A percentile compares a stretch with the other conserved stretches of the same genome.
Conservation (phyloP, 2,888 invertebrate species). For the Hydropsyche betteni region DNA sequence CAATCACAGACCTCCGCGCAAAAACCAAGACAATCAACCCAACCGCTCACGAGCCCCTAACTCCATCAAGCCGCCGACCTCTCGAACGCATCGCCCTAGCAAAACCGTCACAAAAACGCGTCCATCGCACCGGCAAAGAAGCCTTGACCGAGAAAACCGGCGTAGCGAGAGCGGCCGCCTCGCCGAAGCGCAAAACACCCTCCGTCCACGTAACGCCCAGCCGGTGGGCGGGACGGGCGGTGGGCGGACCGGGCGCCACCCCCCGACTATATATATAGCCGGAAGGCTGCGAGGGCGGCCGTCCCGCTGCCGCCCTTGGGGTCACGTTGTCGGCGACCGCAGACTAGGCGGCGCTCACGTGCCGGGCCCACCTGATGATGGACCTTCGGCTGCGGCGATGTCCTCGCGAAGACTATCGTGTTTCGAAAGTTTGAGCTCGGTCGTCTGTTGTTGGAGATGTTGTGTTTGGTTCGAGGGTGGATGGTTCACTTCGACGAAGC, state of each 20-base stretch:
- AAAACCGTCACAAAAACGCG: no score
- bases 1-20: no score
- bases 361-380: neutral
- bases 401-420: neutral
- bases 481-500: no score
- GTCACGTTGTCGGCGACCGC: slow-evolving; percentile 7
- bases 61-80: no score
- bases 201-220: no score
- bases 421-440: neutral
- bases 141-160: slow-evolving; percentile 3
- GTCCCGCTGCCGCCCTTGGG: neutral
- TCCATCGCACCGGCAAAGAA: neutral
- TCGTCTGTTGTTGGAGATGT: no score
- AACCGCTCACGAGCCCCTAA: no score
- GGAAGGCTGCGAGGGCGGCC: neutral
- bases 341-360: slow-evolving; percentile 4
- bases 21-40: no score
- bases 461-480: no score
- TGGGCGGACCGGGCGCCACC: neutral
- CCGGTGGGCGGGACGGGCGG: neutral
- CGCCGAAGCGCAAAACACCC: neutral
- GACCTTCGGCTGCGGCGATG: neutral
- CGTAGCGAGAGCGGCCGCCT: neutral
- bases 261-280: neutral
- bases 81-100: no score